Evolutionary conservation across 2,113 vertebrate genomes (phyloP).

Genomic region (Erythrolamprus reginae): DNA sequence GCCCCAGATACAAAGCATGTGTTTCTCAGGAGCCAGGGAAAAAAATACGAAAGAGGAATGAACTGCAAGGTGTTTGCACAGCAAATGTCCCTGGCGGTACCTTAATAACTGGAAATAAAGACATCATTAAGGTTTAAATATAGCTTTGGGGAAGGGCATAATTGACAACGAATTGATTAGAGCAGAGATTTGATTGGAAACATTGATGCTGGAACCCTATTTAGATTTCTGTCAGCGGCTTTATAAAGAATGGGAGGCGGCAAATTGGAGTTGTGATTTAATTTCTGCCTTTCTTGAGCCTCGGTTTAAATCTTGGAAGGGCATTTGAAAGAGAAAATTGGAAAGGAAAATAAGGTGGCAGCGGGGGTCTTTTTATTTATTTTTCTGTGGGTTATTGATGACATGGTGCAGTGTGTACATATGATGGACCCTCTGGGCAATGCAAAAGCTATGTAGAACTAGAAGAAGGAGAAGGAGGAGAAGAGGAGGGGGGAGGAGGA

Average conservation of each 20-base stretch:
- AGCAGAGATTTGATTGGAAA: constrained; percentile 41
- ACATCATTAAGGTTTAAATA: constrained; percentile 74
- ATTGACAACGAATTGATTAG: constrained; percentile 52
- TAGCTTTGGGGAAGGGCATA: constrained; percentile 59
- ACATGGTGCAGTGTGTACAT: neutral
- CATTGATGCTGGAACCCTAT: constrained; percentile 40
- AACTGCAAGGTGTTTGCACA: constrained; percentile 61
- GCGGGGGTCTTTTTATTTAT: neutral
- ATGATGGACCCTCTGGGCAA: neutral
- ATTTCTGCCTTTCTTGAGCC: neutral
- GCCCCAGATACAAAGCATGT: constrained; percentile 23
- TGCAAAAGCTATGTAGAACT: neutral
- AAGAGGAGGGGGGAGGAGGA: too few relatives aligned
- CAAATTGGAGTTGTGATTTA: constrained; percentile 1
- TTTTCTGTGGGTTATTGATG: neutral
- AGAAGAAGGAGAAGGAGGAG: neutral
- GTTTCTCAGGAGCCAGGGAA: constrained; percentile 40
- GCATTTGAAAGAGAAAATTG: neutral
- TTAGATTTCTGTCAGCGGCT: constrained; percentile 21
- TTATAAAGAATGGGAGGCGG: neutral
- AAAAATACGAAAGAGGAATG: constrained; percentile 8
- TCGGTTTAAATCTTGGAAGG: constrained; percentile 21
- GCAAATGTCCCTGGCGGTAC: constrained; percentile 62
- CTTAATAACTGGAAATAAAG: constrained; percentile 67
- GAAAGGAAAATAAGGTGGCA: neutral